phyloP scores from a whole-genome alignment of 2,113 vertebrate species.

The Cryptomyrus ogoouensis region DNA sequence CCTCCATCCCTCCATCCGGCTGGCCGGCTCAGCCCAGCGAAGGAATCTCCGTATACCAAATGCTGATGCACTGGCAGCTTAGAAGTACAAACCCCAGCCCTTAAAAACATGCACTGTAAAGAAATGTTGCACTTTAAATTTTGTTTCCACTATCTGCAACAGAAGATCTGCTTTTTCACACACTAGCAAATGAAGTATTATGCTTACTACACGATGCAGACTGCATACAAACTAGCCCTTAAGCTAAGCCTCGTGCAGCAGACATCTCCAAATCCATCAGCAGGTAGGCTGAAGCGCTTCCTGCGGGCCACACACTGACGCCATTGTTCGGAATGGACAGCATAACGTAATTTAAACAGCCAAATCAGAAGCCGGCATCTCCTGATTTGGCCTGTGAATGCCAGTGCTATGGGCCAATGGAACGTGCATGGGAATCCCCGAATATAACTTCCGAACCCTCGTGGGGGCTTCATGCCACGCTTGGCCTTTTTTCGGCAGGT shows the following conservation, averaged over 20 bases:
- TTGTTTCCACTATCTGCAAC: background rate
- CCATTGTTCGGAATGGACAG: conserved; percentile 42
- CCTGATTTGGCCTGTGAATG: conserved; percentile 40
- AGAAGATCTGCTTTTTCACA: background rate
- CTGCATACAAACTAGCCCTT: background rate
- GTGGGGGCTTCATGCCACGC: background rate
- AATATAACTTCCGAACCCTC: background rate
- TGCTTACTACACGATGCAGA: background rate
- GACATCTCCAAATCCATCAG: background rate
- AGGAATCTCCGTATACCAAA: too few species aligned
- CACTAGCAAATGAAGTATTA: background rate
- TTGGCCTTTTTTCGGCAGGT: background rate
- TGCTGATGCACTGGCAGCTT: background rate
- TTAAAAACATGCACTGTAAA: background rate
- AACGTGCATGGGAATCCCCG: background rate
- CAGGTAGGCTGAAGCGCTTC: conserved; percentile 7
- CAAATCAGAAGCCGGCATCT: conserved; percentile 46
- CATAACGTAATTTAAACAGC: conserved; percentile 54
- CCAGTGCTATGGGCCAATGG: background rate
- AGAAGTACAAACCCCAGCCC: background rate
- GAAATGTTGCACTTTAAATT: background rate
- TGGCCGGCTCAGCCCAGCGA: background rate
- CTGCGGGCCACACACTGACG: conserved; percentile 30
- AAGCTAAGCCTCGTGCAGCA: background rate
- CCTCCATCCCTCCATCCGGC: background rate